Conservation (phyloP, 2,888 invertebrate species). For the Salpingus planirostris region DNA sequence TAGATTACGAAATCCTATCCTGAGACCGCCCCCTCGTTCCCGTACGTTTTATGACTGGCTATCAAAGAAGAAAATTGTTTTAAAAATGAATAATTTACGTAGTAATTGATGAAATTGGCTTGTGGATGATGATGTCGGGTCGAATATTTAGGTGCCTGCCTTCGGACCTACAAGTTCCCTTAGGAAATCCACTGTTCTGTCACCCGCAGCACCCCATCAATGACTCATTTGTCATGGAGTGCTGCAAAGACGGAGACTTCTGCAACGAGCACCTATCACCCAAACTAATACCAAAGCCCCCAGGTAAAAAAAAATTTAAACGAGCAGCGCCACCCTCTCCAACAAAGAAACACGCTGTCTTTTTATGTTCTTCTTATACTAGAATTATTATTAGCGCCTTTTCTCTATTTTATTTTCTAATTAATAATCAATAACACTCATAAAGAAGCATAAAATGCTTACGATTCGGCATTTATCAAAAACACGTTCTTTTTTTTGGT, state of each 20-base stretch:
- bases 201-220: conserved; percentile 65
- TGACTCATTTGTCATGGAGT: conserved; percentile 69
- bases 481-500: no score
- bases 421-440: no score
- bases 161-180: conserved; percentile 62
- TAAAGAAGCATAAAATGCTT: no score
- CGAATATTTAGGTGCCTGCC: conserved; percentile 64
- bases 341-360: no score
- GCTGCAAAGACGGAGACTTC: conserved; percentile 67
- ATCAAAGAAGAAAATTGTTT: conserved; percentile 7
- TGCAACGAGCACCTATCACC: conserved; percentile 67
- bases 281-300: conserved; percentile 55
- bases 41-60: conserved; percentile 12
- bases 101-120: conserved; percentile 24
- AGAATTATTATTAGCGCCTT: no score
- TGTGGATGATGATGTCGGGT: conserved; percentile 52
- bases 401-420: no score
- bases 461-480: no score
- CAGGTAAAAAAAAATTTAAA: conserved; percentile 54
- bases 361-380: no score
- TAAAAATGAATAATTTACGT: conserved; percentile 42
- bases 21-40: conserved; percentile 1
- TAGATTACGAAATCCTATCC: no score
- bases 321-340: conserved; percentile 11
- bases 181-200: conserved; percentile 76